These are phyloP conservation scores for Chrysemys picta DNA, from an alignment of 2,113 vertebrate species.

Conservation along the genomic window DNA sequence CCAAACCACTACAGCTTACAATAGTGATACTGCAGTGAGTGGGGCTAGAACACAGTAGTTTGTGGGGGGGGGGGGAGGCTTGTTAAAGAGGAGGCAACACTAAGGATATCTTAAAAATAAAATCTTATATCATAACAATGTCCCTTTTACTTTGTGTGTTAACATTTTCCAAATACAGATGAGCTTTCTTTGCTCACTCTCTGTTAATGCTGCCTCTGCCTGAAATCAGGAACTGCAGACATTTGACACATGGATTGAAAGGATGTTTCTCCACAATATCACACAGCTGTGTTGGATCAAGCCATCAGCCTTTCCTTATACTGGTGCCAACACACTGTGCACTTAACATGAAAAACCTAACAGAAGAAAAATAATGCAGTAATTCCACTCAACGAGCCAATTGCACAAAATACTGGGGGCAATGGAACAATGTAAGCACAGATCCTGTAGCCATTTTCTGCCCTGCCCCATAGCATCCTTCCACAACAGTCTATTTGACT, in stretches of 20 bases:
- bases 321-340: not conserved
- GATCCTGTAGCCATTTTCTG: not conserved
- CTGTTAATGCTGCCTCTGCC: conserved; percentile 53
- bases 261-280: conserved; percentile 47
- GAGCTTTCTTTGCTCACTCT: not conserved
- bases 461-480: not conserved
- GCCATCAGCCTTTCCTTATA: not conserved
- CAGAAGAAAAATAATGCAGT: not conserved
- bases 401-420: not conserved
- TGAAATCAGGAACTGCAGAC: conserved; percentile 53
- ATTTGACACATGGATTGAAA: conserved; percentile 56
- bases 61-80: too few species aligned
- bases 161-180: not conserved
- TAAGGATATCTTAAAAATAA: conserved; percentile 1
- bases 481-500: not conserved
- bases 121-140: not conserved
- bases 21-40: not conserved
- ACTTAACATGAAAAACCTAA: not conserved
- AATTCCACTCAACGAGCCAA: not conserved
- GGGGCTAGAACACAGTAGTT: not conserved
- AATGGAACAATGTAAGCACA: not conserved
- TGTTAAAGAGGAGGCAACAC: not conserved
- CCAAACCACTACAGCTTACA: not conserved
- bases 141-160: not conserved
- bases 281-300: conserved; percentile 36